Conservation (phyloP, 1,140 invertebrate species). For the Aleiodes sp. region DNA sequence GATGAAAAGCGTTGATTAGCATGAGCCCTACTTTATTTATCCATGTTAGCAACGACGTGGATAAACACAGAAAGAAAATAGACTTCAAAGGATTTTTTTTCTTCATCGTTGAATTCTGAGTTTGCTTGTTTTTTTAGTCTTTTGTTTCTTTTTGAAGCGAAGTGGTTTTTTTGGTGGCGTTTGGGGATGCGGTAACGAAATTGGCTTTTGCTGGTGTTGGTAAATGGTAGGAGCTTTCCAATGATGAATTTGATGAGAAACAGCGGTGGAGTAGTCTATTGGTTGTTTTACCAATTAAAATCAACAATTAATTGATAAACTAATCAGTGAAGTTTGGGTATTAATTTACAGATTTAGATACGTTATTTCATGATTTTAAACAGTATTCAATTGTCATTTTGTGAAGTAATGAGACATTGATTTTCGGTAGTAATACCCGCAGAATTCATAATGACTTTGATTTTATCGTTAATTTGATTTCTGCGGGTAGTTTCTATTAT, state of each 20-base stretch:
- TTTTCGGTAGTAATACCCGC: neutral
- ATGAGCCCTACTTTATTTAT: neutral
- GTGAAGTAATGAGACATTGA: neutral
- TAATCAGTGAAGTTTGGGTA: too few relatives aligned
- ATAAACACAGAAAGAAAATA: neutral
- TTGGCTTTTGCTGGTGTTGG: neutral
- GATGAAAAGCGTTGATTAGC: constrained; percentile 9
- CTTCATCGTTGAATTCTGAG: too few relatives aligned
- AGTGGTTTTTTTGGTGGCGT: neutral
- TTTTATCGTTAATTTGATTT: too few relatives aligned
- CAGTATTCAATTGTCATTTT: too few relatives aligned
- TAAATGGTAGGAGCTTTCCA: neutral
- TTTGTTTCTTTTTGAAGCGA: neutral
- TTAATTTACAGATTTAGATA: too few relatives aligned
- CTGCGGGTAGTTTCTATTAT: too few relatives aligned
- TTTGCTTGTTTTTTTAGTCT: too few relatives aligned
- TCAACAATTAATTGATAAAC: too few relatives aligned
- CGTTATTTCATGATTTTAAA: too few relatives aligned
- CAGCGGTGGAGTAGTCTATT: too few relatives aligned
- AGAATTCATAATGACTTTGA: too few relatives aligned
- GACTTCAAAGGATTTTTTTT: constrained; percentile 1
- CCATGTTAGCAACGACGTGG: neutral
- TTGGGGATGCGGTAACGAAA: neutral
- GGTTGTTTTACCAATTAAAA: too few relatives aligned
- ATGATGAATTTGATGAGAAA: neutral